Percentiles rank a stretch among this genome's conserved stretches.
Evolutionary conservation across 2,888 invertebrate genomes (phyloP).

Genomic region (Sylvicola cinctus): DNA sequence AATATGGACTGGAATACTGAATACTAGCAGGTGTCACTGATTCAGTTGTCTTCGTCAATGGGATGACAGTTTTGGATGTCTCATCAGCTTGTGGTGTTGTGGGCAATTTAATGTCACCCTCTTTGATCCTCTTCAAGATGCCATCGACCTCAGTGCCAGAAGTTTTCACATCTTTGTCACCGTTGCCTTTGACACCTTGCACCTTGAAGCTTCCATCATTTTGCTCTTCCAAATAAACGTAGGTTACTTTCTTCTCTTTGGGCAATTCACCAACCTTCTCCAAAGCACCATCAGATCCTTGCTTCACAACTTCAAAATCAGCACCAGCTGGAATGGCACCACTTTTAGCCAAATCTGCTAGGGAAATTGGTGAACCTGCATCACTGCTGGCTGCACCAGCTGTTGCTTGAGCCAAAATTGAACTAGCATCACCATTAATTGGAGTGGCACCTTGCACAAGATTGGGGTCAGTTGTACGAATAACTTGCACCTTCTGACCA

Average conservation of each 20-base stretch:
- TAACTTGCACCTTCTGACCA: constrained; percentile 54
- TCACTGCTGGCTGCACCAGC: constrained; percentile 11
- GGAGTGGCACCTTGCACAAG: constrained; percentile 35
- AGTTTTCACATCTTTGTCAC: constrained; percentile 41
- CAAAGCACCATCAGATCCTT: constrained; percentile 50
- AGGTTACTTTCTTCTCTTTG: constrained; percentile 59
- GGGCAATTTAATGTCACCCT: constrained; percentile 62
- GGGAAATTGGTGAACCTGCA: constrained; percentile 41
- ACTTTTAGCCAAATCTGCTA: constrained; percentile 55
- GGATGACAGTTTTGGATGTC: constrained; percentile 13
- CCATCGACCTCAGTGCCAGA: constrained; percentile 57
- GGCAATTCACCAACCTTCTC: constrained; percentile 43
- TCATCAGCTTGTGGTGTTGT: constrained; percentile 32
- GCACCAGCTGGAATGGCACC: constrained; percentile 59
- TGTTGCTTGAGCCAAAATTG: constrained; percentile 17
- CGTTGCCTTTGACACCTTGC: constrained; percentile 62
- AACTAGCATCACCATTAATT: constrained; percentile 23
- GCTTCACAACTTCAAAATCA: constrained; percentile 62
- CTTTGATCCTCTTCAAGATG: constrained; percentile 58
- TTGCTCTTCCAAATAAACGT: constrained; percentile 70
- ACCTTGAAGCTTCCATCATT: constrained; percentile 70
- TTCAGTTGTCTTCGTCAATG: constrained; percentile 10
- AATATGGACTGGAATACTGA: constrained; percentile 33
- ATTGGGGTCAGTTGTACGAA: constrained; percentile 48
- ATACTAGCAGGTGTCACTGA: constrained; percentile 8